Percentiles rank a stretch among this genome's conserved stretches.
Conservation (phyloP, 2,888 invertebrate genomes). For the Mesopsocus fuscifrons region DNA sequence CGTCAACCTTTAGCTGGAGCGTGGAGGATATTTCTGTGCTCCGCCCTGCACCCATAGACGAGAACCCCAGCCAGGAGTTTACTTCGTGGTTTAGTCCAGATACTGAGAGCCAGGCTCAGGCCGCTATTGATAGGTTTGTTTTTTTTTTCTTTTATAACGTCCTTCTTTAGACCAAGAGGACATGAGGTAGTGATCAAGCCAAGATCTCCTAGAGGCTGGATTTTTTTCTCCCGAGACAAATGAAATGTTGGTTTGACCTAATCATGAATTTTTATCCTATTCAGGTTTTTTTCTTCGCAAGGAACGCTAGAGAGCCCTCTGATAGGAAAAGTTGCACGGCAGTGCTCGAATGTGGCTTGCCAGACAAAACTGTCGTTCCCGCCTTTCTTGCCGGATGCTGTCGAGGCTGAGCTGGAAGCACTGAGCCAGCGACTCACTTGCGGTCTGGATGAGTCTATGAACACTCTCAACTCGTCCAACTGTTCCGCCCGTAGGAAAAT, state of each 20-base stretch:
- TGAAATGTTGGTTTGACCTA: no score
- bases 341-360: background rate
- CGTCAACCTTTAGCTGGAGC: slow-evolving; percentile 4
- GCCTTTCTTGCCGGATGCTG: background rate
- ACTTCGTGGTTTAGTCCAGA: slow-evolving; percentile 8
- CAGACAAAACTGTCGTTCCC: slow-evolving; percentile 3
- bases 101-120: slow-evolving; percentile 5
- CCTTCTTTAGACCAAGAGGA: no score
- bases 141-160: no score
- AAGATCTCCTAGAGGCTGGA: no score
- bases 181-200: no score
- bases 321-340: background rate
- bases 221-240: no score
- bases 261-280: no score
- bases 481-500: slow-evolving; percentile 1
- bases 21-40: slow-evolving; percentile 4
- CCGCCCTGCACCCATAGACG: slow-evolving; percentile 5
- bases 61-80: slow-evolving; percentile 6
- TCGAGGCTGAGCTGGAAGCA: background rate
- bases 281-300: background rate
- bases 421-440: background rate
- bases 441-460: background rate
- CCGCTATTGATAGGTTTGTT: slow-evolving; percentile 1
- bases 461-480: slow-evolving; percentile 1
- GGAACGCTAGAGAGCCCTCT: background rate